phyloP scores from a whole-genome alignment of 2,113 vertebrate species.

The Otolemur garnettii region DNA sequence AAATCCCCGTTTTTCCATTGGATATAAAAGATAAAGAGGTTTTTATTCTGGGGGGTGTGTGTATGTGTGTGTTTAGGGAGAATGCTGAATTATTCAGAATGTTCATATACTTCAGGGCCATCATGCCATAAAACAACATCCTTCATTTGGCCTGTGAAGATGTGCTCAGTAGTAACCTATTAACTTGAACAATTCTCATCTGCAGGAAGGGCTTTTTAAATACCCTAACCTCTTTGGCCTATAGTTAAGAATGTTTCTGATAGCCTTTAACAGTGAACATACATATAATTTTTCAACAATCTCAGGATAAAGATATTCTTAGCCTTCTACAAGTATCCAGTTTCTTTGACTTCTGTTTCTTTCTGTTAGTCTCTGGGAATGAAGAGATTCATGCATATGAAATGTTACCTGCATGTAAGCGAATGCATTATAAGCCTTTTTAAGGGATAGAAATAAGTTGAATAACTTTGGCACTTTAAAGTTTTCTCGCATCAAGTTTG shows the following conservation, averaged over 20 bases:
- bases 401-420: not conserved
- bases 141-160: not conserved
- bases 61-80: too few relatives aligned
- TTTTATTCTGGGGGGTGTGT: too few relatives aligned
- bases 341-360: not conserved
- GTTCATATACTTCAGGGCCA: not conserved
- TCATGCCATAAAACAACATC: conserved; percentile 23
- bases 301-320: not conserved
- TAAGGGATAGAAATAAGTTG: not conserved
- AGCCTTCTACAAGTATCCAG: not conserved
- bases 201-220: conserved; percentile 18
- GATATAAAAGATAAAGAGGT: not conserved
- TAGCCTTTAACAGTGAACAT: not conserved
- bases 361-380: not conserved
- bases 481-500: not conserved
- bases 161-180: not conserved
- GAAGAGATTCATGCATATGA: not conserved
- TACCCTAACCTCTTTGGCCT: not conserved
- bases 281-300: conserved; percentile 2
- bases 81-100: not conserved
- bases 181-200: not conserved
- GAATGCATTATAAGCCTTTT: not conserved
- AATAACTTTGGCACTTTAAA: conserved; percentile 10
- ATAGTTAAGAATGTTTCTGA: not conserved
- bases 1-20: not conserved